These are phyloP conservation scores for Eupristina koningsbergeri DNA, from an alignment of 1,140 invertebrate species.

Conservation along the genomic window DNA sequence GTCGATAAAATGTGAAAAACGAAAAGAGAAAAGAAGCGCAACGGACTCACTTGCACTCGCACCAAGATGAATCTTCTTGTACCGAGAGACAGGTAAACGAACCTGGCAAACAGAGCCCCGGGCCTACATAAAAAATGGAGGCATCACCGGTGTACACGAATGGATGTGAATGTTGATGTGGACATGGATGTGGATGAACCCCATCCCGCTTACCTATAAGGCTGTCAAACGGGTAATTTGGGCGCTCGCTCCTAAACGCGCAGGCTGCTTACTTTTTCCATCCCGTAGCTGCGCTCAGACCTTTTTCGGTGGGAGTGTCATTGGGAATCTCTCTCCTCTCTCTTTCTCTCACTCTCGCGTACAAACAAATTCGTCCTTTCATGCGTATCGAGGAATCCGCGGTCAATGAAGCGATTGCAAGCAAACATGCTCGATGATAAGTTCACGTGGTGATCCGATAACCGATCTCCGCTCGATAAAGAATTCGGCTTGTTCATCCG, in stretches of 20 bases:
- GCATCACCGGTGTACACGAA: no score
- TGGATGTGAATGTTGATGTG: neutral
- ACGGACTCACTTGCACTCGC: no score
- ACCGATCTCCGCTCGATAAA: neutral
- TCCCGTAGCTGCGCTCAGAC: conserved; percentile 9
- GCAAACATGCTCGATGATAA: neutral
- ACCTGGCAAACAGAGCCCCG: neutral
- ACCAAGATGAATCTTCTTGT: neutral
- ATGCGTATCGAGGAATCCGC: neutral
- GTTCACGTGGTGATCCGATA: neutral
- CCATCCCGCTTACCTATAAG: conserved; percentile 56
- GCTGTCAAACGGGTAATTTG: conserved; percentile 66
- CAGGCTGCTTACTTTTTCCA: conserved; percentile 28
- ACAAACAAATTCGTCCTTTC: neutral
- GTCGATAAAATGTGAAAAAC: no score
- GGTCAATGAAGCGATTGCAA: conserved; percentile 4
- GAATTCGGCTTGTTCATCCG: no score
- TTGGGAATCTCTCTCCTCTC: neutral
- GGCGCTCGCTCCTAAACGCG: conserved; percentile 50
- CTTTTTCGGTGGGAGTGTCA: conserved; percentile 39
- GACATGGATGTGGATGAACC: neutral
- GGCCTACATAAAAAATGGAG: no score
- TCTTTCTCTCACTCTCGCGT: neutral
- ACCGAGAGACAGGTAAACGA: neutral
- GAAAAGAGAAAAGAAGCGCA: no score